phyloP scores from a whole-genome alignment of 1,140 invertebrate genomes.

The Protaetia brevitarsis region DNA sequence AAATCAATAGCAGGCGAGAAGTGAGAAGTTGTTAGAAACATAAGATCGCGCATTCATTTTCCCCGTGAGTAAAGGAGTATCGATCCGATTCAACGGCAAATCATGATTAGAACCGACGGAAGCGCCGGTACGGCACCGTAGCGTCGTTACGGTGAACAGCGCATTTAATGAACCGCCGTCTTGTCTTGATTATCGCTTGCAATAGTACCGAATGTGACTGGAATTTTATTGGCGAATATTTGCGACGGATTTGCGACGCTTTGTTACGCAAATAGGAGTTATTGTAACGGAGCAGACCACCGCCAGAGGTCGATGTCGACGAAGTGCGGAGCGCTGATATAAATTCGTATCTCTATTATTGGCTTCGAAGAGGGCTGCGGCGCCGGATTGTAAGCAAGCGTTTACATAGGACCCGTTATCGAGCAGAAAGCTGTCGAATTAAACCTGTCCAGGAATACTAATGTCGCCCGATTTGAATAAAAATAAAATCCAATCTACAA shows the following conservation, averaged over 20 bases:
- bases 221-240: slow-evolving; percentile 12
- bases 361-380: neutral
- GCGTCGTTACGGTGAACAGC: neutral
- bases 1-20: too few species aligned
- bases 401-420: neutral
- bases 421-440: neutral
- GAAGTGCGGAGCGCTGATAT: neutral
- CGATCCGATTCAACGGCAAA: neutral
- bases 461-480: neutral
- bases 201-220: slow-evolving; percentile 6
- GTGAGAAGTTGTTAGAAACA: too few species aligned
- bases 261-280: slow-evolving; percentile 16
- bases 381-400: neutral
- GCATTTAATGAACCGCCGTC: slow-evolving; percentile 8
- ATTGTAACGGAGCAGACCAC: slow-evolving; percentile 2
- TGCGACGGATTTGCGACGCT: slow-evolving; percentile 3
- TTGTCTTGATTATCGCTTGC: slow-evolving; percentile 17
- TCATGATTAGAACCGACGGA: slow-evolving; percentile 4
- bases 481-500: too few species aligned
- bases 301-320: neutral
- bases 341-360: neutral
- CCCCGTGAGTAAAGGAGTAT: neutral
- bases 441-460: neutral
- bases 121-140: neutral
- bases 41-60: neutral